Base-by-base conservation (phyloP, 2,888 invertebrate genomes). In the Gerosis bhagava region DNA sequence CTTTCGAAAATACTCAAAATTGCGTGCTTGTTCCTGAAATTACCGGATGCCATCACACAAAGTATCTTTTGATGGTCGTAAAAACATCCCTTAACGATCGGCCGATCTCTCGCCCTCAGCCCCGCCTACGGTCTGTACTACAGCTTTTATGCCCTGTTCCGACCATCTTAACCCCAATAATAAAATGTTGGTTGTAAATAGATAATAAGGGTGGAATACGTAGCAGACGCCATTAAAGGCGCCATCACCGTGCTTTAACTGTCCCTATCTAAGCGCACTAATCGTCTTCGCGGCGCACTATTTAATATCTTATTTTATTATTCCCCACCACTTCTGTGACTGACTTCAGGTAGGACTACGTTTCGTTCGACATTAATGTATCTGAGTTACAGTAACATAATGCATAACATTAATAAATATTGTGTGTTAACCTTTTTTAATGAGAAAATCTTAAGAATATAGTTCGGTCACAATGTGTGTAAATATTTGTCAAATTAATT, bases 171-270 rank as follows among this genome's bases (percentile, higher is more conserved):
- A 87, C 87, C 87, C 84, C 86, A 84, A 88, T 88, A 87, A 88
- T 87, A 87, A 88, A 87, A 88, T 87, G 87, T 73, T 75, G 83
- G 84, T 76, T 76, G 86, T 88, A 87, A 88, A 88, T 86, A 87
- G 83, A 87, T 88, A 87, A 88, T 88, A 87, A 81, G 84, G 78
- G 80, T 63, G 75, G 65, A 77, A 79, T 73, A 71, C 71, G 66
- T 62, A 68, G 72, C 71, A 79, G 86, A 82, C 81, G 70, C 77
- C 77, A 76, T 84, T 87, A 82, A 76, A 68, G 80, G 83, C 82
- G 80, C 83, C 82, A 65, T 75, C 69, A 69, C 57, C 65, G 69
- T 68, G 70, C 63, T 77, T 77, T 71, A 73, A 74, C 72, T 69
- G 73, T 74, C 70, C 65, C 67, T 73, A 73, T 75, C 68, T 70